Percentiles rank a stretch among this genome's conserved stretches.
Evolutionary conservation across 2,888 invertebrate species (phyloP).

Genomic region (Marronus borbonicus): DNA sequence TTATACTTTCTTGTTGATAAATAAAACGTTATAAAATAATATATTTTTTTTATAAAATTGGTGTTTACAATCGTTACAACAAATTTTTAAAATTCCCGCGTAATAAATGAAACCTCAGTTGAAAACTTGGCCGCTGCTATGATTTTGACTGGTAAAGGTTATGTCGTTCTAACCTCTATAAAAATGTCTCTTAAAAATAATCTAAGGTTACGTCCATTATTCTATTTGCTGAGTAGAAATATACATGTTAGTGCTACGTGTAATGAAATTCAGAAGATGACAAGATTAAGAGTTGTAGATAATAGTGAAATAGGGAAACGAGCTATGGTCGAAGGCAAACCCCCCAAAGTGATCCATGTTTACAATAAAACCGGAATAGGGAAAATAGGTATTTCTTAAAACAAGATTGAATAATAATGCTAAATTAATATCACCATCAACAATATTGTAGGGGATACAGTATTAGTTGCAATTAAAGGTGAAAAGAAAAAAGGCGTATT

Average conservation of each 20-base stretch:
- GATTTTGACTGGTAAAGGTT: too few species aligned
- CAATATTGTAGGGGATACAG: constrained; percentile 80
- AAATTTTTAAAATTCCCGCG: too few species aligned
- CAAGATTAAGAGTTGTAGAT: constrained; percentile 93
- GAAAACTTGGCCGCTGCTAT: too few species aligned
- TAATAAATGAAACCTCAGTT: too few species aligned
- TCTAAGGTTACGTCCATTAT: background rate
- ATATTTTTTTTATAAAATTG: too few species aligned
- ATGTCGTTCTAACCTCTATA: background rate
- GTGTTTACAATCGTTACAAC: too few species aligned
- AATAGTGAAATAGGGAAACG: constrained; percentile 96
- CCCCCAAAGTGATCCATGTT: constrained; percentile 94
- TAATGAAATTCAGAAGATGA: constrained; percentile 81
- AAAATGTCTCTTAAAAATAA: constrained; percentile 21
- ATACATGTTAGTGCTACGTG: constrained; percentile 76
- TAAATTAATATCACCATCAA: background rate
- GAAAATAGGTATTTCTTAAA: constrained; percentile 72
- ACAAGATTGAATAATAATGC: too few species aligned
- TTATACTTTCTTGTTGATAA: too few species aligned
- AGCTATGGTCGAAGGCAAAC: constrained; percentile 95
- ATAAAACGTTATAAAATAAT: too few species aligned
- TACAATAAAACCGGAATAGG: constrained; percentile 86
- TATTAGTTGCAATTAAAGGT: constrained; percentile 94
- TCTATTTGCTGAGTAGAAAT: constrained; percentile 48
- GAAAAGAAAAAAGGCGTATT: constrained; percentile 95